Base-by-base conservation (phyloP, 1,140 invertebrate genomes). In the Asobara japonica region DNA sequence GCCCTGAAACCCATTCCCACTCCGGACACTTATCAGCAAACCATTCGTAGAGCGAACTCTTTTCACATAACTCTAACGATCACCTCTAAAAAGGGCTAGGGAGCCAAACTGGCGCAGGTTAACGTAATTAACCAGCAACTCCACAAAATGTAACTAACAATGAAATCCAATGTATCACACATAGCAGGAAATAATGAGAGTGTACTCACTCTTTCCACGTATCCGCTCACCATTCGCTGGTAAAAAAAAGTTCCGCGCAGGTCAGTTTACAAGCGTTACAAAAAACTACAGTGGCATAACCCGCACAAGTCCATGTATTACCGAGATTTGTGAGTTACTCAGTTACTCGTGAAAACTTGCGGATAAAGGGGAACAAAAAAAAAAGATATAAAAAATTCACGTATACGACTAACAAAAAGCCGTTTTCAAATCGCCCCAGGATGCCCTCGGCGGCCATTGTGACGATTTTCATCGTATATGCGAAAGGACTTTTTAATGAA, bases 401-500 rank as follows among this genome's bases (percentile, higher is more conserved):
- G 71, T 79, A 73, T 74, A 69, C 36, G 56, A 69, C 68, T 18
- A 56, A 56, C 51, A 56, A 56, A 56, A 56, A 56, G 51, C 76
- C 73, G 66, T 73, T 74, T 72, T 60, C 56, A 48, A 74, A 69
- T 73, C 68, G 38, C 65, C 69, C 68, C 68, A 69, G 74, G 71
- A 36, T 74, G 72, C 36, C 56, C 73, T 65, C 65, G 66, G 31
- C 61, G 62, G 51, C 74, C 73, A 80, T 82, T 82, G 79, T 81
- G 70, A 61, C 74, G 74, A 74, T 80, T 77, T 77, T 80, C 77
- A 82, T 82, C 80, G 78, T 82, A 71, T 65, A 29, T 69, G 64
- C 36, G 38, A 69, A 51, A 65, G 67, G 72, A 78, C 67, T 79
- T 77, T 81, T 77, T 80, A 80, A 81, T 79, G 78, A 82, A 81